A percentile compares a stretch with the other conserved stretches of the same genome.
Evolutionary conservation across 2,113 vertebrate species (phyloP).

Genomic region (Nymphicus hollandicus): DNA sequence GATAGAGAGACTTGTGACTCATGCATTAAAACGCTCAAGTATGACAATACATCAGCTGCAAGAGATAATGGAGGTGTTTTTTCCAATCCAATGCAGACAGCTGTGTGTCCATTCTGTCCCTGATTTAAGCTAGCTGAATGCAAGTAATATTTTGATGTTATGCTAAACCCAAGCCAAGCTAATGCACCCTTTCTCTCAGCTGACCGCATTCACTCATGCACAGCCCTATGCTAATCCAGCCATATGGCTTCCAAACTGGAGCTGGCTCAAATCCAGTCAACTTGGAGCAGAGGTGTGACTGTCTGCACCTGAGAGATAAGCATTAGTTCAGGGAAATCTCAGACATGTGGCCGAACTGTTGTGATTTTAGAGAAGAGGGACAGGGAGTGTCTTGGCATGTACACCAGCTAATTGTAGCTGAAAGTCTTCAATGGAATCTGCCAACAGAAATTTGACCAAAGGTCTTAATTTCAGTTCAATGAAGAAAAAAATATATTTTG

Average conservation of each 20-base stretch:
- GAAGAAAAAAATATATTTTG: neutral
- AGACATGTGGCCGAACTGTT: fast-evolving
- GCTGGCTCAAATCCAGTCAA: neutral
- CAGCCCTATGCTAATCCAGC: neutral
- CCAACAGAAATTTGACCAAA: neutral
- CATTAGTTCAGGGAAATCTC: neutral
- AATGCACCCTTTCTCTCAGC: neutral
- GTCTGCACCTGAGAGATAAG: slow-evolving; percentile 15
- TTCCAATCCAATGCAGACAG: neutral
- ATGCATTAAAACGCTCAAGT: neutral
- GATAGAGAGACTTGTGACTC: neutral
- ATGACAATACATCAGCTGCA: slow-evolving; percentile 30
- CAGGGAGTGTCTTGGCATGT: neutral
- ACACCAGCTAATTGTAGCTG: neutral
- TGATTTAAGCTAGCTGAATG: neutral
- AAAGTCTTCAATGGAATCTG: neutral
- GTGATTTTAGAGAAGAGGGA: neutral
- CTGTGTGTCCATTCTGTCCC: neutral
- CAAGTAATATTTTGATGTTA: neutral
- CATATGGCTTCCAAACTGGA: neutral
- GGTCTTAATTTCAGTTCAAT: neutral
- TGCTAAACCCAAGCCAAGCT: neutral
- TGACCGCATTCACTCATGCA: neutral
- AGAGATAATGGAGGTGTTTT: slow-evolving; percentile 2
- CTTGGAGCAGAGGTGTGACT: slow-evolving; percentile 1